Conservation (phyloP, 2,888 invertebrate species). For the Cephus spinipes region DNA sequence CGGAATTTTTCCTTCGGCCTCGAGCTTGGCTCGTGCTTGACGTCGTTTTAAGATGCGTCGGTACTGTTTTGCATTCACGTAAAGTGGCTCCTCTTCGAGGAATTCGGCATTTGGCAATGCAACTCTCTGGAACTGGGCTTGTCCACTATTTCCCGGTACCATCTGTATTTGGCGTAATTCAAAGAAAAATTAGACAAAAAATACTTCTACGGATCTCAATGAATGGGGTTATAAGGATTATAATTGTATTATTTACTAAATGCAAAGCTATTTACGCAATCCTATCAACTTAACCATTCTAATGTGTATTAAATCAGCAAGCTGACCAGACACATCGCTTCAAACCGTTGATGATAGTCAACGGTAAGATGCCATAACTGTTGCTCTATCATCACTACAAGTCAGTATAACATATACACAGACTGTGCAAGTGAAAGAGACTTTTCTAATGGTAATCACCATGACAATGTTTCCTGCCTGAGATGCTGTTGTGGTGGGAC, state of each 20-base stretch:
- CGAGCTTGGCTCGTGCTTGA: constrained; percentile 93
- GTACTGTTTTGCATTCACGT: constrained; percentile 99
- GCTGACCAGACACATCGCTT: background rate
- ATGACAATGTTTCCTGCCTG: constrained; percentile 79
- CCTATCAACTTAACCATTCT: background rate
- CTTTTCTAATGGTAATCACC: constrained; percentile 69
- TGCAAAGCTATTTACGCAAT: background rate
- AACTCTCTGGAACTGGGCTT: constrained; percentile 71
- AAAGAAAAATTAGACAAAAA: background rate
- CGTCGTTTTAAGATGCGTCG: constrained; percentile 94
- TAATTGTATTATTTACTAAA: background rate
- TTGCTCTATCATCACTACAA: constrained; percentile 60
- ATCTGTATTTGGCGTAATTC: constrained; percentile 64
- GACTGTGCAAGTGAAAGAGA: constrained; percentile 59
- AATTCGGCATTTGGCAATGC: constrained; percentile 74
- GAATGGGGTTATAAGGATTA: background rate
- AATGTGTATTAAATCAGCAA: background rate
- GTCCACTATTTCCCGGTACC: constrained; percentile 69
- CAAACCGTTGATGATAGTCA: background rate
- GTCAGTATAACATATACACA: constrained; percentile 57
- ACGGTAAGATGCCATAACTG: constrained; percentile 31
- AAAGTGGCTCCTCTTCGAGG: constrained; percentile 93
- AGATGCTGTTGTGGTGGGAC: constrained; percentile 54
- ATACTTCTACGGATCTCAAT: background rate
- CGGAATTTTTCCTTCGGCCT: constrained; percentile 95